phyloP scores from a whole-genome alignment of 64 coral and sea anemone species.

The Pachyseris speciosa region DNA sequence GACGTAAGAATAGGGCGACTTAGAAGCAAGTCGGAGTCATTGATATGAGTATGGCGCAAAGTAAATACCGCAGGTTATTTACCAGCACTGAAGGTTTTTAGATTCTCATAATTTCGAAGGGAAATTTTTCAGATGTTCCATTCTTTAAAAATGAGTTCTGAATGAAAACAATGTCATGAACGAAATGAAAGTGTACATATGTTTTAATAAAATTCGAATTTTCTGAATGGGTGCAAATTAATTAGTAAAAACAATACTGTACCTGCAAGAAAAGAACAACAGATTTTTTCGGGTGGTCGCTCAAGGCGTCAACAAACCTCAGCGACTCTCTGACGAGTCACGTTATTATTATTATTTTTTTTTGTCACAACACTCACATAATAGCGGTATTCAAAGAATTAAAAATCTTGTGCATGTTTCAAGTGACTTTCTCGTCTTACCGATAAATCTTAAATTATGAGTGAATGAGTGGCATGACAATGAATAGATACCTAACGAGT shows the following conservation, averaged over 20 bases:
- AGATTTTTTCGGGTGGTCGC: constrained; percentile 3
- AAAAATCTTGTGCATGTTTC: not conserved
- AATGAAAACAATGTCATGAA: constrained; percentile 9
- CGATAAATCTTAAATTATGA: no score
- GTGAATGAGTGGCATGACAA: no score
- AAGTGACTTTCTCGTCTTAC: no score
- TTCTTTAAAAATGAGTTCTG: not conserved
- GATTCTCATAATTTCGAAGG: constrained; percentile 25
- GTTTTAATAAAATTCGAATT: constrained; percentile 6
- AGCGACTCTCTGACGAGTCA: not conserved
- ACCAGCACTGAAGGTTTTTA: not conserved
- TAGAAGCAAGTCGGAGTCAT: not conserved
- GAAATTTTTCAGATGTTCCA: constrained; percentile 37
- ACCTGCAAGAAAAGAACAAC: not conserved
- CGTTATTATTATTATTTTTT: not conserved
- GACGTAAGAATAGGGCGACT: not conserved
- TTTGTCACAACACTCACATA: not conserved
- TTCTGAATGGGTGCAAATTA: not conserved
- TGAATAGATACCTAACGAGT: no score
- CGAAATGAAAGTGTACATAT: not conserved
- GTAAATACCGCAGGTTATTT: constrained; percentile 14
- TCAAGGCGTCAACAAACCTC: not conserved
- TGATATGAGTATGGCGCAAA: not conserved
- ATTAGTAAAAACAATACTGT: not conserved
- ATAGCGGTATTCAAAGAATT: not conserved